Percentiles rank a stretch among this genome's conserved stretches.
Conservation (phyloP, 2,113 vertebrate genomes). For the Siphamia tubifer region DNA sequence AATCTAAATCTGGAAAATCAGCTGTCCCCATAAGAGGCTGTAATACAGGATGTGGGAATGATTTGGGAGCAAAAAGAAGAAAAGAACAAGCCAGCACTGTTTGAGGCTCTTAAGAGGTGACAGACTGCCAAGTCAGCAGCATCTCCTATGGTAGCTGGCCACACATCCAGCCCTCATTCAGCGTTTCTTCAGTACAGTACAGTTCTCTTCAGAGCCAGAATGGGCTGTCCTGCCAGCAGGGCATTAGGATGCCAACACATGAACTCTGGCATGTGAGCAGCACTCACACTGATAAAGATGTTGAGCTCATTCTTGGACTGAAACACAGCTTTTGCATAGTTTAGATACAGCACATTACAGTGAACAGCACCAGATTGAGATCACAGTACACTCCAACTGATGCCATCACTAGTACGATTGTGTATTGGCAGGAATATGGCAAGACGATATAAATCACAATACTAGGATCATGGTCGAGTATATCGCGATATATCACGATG, state of each 20-base stretch:
- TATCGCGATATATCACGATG: no score
- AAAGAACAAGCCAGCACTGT: slow-evolving; percentile 30
- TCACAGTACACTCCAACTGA: neutral
- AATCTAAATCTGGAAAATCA: no score
- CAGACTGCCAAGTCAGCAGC: slow-evolving; percentile 57
- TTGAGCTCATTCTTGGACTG: slow-evolving; percentile 5
- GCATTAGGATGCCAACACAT: slow-evolving; percentile 49
- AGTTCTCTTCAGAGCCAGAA: slow-evolving; percentile 27
- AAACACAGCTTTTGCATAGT: slow-evolving; percentile 1
- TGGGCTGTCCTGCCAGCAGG: slow-evolving; percentile 32
- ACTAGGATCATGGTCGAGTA: no score
- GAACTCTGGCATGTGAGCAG: slow-evolving; percentile 23
- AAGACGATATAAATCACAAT: no score
- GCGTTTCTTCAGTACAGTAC: slow-evolving; percentile 44
- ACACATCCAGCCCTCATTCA: slow-evolving; percentile 46
- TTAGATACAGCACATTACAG: slow-evolving; percentile 2
- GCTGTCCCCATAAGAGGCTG: no score
- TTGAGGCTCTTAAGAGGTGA: slow-evolving; percentile 46
- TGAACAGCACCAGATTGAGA: neutral
- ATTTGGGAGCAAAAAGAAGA: slow-evolving; percentile 29
- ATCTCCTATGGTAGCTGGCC: slow-evolving; percentile 30
- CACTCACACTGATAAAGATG: slow-evolving; percentile 34
- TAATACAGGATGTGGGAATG: neutral
- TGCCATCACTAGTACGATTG: neutral
- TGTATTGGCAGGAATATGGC: no score